These are phyloP conservation scores for Prunella fulvescens DNA, from an alignment of 2,113 vertebrate genomes.

Conservation along the genomic window DNA sequence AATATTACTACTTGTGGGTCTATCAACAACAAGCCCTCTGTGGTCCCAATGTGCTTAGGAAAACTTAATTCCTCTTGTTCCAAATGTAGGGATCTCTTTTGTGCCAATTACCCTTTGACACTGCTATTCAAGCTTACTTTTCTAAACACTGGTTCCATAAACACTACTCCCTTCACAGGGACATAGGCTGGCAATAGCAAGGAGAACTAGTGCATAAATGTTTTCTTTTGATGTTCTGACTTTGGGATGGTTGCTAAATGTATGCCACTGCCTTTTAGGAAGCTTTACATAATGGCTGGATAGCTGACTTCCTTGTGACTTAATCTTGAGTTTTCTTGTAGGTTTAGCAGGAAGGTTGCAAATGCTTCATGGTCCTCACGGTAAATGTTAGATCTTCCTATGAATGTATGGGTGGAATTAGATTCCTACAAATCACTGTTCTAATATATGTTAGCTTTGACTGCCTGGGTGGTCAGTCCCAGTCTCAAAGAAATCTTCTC, in stretches of 20 bases:
- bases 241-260: not conserved
- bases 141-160: not conserved
- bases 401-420: not conserved
- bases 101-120: conserved; percentile 34
- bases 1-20: conserved; percentile 40
- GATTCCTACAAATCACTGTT: not conserved
- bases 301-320: not conserved
- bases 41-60: conserved; percentile 33
- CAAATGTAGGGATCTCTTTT: conserved; percentile 34
- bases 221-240: not conserved
- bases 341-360: not conserved
- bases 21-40: conserved; percentile 28
- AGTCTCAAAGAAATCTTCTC: not conserved
- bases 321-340: not conserved
- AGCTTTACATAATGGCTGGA: not conserved
- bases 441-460: not conserved
- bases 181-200: not conserved
- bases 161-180: not conserved
- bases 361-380: not conserved
- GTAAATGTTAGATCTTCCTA: not conserved
- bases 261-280: not conserved
- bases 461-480: not conserved
- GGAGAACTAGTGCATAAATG: not conserved
- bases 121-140: conserved; percentile 3
- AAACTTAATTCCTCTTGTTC: conserved; percentile 42